These are phyloP conservation scores for Lycia hirtaria DNA, from an alignment of 2,888 invertebrate species.

Conservation along the genomic window DNA sequence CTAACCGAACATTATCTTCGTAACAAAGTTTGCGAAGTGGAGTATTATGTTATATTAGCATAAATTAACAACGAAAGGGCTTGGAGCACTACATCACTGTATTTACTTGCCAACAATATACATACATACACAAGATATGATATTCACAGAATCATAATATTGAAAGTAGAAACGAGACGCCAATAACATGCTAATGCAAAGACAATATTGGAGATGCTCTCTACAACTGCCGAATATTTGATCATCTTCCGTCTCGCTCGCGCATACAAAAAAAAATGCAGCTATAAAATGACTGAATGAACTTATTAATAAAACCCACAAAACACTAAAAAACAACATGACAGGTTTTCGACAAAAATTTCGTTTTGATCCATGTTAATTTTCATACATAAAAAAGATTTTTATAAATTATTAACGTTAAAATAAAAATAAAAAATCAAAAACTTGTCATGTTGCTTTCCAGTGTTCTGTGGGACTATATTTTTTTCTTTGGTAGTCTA, in stretches of 20 bases:
- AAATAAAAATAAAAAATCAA: too few relatives aligned
- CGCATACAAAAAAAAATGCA: too few relatives aligned
- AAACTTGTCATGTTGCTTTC: too few relatives aligned
- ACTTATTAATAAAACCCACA: too few relatives aligned
- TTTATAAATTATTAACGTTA: too few relatives aligned
- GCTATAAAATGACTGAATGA: too few relatives aligned
- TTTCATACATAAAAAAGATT: too few relatives aligned
- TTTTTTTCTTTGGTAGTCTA: too few relatives aligned
- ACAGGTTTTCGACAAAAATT: too few relatives aligned
- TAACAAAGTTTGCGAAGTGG: constrained; percentile 10
- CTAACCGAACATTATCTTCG: constrained; percentile 2
- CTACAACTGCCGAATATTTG: constrained; percentile 12
- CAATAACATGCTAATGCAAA: constrained; percentile 58
- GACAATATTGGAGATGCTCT: constrained; percentile 46
- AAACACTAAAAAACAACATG: too few relatives aligned
- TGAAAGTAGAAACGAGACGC: constrained; percentile 23
- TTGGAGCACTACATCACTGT: constrained; percentile 12
- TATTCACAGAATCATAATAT: background rate
- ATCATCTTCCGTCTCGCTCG: constrained; percentile 1
- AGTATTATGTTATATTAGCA: background rate
- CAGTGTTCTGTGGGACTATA: too few relatives aligned
- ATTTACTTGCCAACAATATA: constrained; percentile 3
- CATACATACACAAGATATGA: background rate
- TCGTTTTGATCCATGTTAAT: too few relatives aligned
- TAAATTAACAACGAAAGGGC: constrained; percentile 16